Evolutionary conservation across 2,113 vertebrate species (phyloP), one percentile per base, ranked within the genome.

Genomic region (Myocastor coypus): DNA sequence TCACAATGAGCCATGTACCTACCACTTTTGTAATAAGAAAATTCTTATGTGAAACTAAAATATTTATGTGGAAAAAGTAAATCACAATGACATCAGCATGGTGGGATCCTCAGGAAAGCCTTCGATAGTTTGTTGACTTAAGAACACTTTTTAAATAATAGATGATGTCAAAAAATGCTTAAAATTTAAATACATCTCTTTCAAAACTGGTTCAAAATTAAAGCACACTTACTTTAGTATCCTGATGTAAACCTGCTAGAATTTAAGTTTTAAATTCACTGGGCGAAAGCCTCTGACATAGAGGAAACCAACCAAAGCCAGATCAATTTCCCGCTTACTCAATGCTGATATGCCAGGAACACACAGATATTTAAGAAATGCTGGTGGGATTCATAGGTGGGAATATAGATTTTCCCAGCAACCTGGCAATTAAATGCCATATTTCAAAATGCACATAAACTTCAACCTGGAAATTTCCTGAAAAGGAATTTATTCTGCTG

Each of bases 331-430:
- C 57, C 57, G 77, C 22, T 52, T 88, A 40, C 82, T 92, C 89
- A 17, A 75, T 24, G 19, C 52, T 87, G 28, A 34, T n/a, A 16
- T 6, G 17, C 55, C 73, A 75, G 8, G 57, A 91, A 78, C 13
- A 92, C 73, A 92, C 14, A 92, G 61, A 86, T 64, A 26, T 66
- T 92, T 83, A 78, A 69, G 81, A 86, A 85, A 40, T 32, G 37
- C 57, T 71, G 40, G n/a, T 30, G 52, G 52, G 75, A 57, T 10
- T 61, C 61, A 40, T 55, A 3, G 34, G 24, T 19, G 4, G 57
- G 57, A 87, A 22, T 4, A 6, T 9, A 42, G 78, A 83, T 20
- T 40, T 28, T 34, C 40, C 37, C n/a, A 37, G 14, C 50, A 73
- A 66, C 77, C 26, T 68, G n/a, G 34, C 28, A 59, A 66, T 85